A percentile compares a stretch with the other conserved stretches of the same genome.
phyloP scores from a whole-genome alignment of 2,113 vertebrate species.

The Cettia cetti region DNA sequence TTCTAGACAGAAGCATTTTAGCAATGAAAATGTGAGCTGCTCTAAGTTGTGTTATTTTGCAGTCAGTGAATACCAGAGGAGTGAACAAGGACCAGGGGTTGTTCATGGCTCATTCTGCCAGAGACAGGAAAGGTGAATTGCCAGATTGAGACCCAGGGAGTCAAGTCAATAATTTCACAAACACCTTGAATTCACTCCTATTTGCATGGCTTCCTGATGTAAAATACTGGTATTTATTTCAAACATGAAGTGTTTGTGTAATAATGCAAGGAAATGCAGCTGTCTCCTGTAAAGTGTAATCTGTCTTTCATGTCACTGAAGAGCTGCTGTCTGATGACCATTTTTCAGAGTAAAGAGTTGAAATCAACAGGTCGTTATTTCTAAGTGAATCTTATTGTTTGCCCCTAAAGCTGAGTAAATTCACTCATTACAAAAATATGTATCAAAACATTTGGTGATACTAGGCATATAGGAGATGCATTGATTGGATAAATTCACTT shows the following conservation, averaged over 20 bases:
- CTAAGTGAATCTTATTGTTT: not conserved
- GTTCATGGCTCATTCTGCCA: not conserved
- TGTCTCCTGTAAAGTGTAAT: not conserved
- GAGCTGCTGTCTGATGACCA: not conserved
- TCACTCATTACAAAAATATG: not conserved
- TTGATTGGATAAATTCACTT: not conserved
- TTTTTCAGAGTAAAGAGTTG: slow-evolving; percentile 1
- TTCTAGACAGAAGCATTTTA: not conserved
- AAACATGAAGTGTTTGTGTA: not conserved
- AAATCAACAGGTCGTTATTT: not conserved
- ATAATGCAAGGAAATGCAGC: not conserved
- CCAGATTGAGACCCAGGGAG: not conserved
- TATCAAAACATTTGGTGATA: not conserved
- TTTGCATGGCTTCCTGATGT: not conserved
- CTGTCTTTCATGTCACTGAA: not conserved
- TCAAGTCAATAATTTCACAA: not conserved
- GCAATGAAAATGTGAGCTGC: not conserved
- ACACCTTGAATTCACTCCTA: not conserved
- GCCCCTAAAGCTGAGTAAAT: not conserved
- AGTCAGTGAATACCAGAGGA: not conserved
- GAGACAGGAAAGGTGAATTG: not conserved
- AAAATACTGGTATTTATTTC: not conserved
- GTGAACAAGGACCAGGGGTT: not conserved
- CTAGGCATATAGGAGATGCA: not conserved
- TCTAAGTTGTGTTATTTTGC: not conserved